Evolutionary conservation across 2,888 invertebrate species (phyloP), one percentile per base, ranked within the genome.

Genomic region (Acanthococcus lagerstroemiae): DNA sequence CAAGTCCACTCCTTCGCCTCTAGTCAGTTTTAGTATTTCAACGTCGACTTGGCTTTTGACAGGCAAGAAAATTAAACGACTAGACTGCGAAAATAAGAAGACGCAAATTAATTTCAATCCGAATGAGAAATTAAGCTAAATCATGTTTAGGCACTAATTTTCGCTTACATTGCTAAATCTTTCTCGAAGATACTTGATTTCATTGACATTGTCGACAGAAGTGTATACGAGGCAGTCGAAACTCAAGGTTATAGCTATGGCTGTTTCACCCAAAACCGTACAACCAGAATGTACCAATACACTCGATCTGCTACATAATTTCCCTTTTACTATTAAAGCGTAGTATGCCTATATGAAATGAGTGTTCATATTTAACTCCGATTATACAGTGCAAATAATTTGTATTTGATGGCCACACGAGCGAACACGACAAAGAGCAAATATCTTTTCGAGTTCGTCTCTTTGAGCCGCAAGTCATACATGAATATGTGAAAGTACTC

Each of bases 171-270:
- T 72, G 0, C 84, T 83, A 73, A 84, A 86, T 21, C 75, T 73
- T 67, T 77, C 76, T 71, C 81, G 78, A 6, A 89, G 76, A 73
- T 81, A 88, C 15, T 82, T 77, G 69, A 80, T 78, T 74, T 87
- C 87, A 66, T 83, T 80, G 26, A 76, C 72, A 0, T 77, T 77
- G 12, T 74, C 80, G 45, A 81, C 80, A 6, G 82, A 82, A 4
- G 82, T 81, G 73, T 72, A 79, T 3, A 79, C 79, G 66, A 77
- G 77, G 72, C 82, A 82, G 19, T 79, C 78, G 71, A 76, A 73
- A 68, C 76, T 75, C 9, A 82, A 75, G 17, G 82, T 82, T 65
- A 83, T 79, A 57, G 80, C 75, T 66, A 83, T 83, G 67, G 82
- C 80, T 7, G 83, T 83, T 75, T 83, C 83, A 6, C 83, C 82